Conservation (phyloP, 1,140 invertebrate species). For the Leucophenga varia region DNA sequence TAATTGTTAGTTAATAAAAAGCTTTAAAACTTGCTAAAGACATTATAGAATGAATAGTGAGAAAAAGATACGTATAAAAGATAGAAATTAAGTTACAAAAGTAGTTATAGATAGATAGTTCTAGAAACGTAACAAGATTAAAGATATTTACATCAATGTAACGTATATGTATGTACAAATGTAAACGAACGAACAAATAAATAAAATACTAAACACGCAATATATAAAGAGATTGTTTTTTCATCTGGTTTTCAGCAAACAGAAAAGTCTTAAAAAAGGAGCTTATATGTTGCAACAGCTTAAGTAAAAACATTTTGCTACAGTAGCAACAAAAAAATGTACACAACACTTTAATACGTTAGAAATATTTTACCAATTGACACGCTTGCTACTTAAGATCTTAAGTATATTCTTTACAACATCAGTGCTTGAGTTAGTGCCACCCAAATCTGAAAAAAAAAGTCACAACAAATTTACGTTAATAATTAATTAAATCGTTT, state of each 20-base stretch:
- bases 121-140: slow-evolving; percentile 8
- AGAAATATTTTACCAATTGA: slow-evolving; percentile 53
- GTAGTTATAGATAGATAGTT: slow-evolving; percentile 5
- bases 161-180: not conserved
- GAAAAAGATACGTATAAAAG: slow-evolving; percentile 35
- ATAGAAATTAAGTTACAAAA: slow-evolving; percentile 33
- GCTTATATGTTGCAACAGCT: not conserved
- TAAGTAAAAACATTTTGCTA: not conserved
- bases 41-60: slow-evolving; percentile 34
- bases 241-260: slow-evolving; percentile 23
- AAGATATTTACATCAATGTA: not conserved
- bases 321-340: slow-evolving; percentile 12
- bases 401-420: slow-evolving; percentile 70
- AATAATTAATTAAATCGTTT: not conserved
- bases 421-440: slow-evolving; percentile 67
- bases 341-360: slow-evolving; percentile 14
- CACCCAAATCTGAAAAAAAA: slow-evolving; percentile 64
- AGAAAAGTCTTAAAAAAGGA: slow-evolving; percentile 26
- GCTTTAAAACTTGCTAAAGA: slow-evolving; percentile 23
- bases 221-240: slow-evolving; percentile 20
- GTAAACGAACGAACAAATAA: slow-evolving; percentile 10
- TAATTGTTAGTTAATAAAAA: slow-evolving; percentile 13
- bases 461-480: not conserved
- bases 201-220: slow-evolving; percentile 34
- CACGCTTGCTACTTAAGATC: slow-evolving; percentile 58